Conservation (phyloP, 2,888 invertebrate genomes). For the Dasypogon diadema region DNA sequence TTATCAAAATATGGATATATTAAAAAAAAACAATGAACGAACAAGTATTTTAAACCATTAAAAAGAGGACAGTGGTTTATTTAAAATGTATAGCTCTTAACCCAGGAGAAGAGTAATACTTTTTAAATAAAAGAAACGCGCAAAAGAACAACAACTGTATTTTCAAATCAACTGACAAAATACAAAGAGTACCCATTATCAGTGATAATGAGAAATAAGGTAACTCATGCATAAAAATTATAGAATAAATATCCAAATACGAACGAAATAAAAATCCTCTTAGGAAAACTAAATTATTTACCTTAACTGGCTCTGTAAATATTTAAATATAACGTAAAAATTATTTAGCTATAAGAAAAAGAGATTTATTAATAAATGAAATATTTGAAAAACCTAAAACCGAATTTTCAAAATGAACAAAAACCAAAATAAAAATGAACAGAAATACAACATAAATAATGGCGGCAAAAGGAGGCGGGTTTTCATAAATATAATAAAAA, state of each 20-base stretch:
- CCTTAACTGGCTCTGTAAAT: constrained; percentile 42
- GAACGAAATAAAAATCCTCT: background rate
- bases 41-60: constrained; percentile 13
- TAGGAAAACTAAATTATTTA: constrained; percentile 36
- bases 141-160: constrained; percentile 5
- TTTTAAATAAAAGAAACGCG: constrained; percentile 10
- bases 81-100: background rate
- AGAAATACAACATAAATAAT: constrained; percentile 10
- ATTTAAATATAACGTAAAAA: constrained; percentile 42
- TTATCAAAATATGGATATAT: constrained; percentile 39
- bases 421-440: constrained; percentile 13
- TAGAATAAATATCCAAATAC: constrained; percentile 8
- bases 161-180: background rate
- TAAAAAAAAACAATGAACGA: constrained; percentile 1
- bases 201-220: constrained; percentile 5
- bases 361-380: constrained; percentile 47
- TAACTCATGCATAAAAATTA: constrained; percentile 21
- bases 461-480: constrained; percentile 1
- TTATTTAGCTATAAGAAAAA: constrained; percentile 37
- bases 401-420: constrained; percentile 48
- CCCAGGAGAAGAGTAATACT: background rate
- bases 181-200: constrained; percentile 12
- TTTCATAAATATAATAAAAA: constrained; percentile 11
- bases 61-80: background rate
- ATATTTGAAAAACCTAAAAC: constrained; percentile 37